phyloP scores from a whole-genome alignment of 2,797 vertebrate species.

The Carcharodon carcharias region DNA sequence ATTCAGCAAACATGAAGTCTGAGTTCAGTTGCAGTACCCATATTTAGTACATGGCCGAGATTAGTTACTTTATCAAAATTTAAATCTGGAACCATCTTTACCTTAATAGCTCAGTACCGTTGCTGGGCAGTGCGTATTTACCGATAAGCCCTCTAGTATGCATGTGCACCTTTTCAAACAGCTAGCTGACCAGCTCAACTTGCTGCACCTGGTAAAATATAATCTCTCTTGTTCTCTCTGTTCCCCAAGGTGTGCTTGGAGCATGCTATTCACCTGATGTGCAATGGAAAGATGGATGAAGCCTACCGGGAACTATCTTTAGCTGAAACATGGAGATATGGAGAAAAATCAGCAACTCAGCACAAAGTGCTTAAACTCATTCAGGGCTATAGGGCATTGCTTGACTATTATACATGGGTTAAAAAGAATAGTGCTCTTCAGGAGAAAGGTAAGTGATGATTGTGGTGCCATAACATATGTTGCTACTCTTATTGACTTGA shows the following conservation, averaged over 20 bases:
- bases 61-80: not conserved
- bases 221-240: not conserved
- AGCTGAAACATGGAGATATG: conserved; percentile 76
- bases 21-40: not conserved
- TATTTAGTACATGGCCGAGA: not conserved
- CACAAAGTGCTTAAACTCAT: conserved; percentile 61
- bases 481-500: not conserved
- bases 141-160: too few species aligned
- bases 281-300: conserved; percentile 64
- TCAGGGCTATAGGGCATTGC: conserved; percentile 72
- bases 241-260: conserved; percentile 75
- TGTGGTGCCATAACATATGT: not conserved
- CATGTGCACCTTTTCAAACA: not conserved
- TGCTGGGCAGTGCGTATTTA: not conserved
- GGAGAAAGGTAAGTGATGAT: conserved; percentile 55
- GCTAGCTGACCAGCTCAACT: not conserved
- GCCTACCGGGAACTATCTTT: conserved; percentile 65
- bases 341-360: conserved; percentile 60
- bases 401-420: conserved; percentile 77
- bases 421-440: conserved; percentile 56
- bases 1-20: not conserved
- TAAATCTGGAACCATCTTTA: not conserved
- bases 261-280: conserved; percentile 72
- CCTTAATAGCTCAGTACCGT: too few species aligned
- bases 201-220: not conserved